A percentile compares a stretch with the other conserved stretches of the same genome.
Conservation (phyloP, 2,888 invertebrate genomes). For the Hipparchia sbordonii region DNA sequence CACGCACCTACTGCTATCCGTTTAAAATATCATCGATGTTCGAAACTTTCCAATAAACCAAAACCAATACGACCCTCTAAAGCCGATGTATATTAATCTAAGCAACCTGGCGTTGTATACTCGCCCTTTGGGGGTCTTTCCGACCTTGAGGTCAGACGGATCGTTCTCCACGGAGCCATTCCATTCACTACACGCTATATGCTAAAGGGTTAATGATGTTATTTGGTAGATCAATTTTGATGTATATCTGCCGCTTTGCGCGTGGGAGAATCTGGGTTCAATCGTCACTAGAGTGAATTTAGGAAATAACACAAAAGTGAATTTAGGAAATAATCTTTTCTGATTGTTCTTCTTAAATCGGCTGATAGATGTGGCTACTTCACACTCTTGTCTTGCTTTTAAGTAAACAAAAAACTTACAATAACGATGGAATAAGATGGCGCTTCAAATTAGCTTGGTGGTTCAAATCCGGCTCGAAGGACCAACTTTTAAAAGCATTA, state of each 20-base stretch:
- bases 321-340: too few relatives aligned
- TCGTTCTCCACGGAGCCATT: slow-evolving; percentile 41
- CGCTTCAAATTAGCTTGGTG: too few relatives aligned
- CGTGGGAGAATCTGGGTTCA: too few relatives aligned
- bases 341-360: too few relatives aligned
- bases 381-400: too few relatives aligned
- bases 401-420: too few relatives aligned
- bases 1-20: too few relatives aligned
- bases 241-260: background rate
- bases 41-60: background rate
- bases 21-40: background rate
- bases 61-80: slow-evolving; percentile 1
- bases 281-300: too few relatives aligned
- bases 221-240: background rate
- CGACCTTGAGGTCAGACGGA: slow-evolving; percentile 38
- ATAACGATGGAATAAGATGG: too few relatives aligned
- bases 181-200: slow-evolving; percentile 27
- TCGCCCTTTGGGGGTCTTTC: slow-evolving; percentile 33
- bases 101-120: slow-evolving; percentile 18
- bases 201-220: slow-evolving; percentile 1
- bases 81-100: slow-evolving; percentile 12
- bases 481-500: background rate
- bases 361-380: too few relatives aligned
- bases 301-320: too few relatives aligned
- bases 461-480: too few relatives aligned